Evolutionary conservation across 2,797 vertebrate species (phyloP).

Genomic region (Onychomys arenicola): DNA sequence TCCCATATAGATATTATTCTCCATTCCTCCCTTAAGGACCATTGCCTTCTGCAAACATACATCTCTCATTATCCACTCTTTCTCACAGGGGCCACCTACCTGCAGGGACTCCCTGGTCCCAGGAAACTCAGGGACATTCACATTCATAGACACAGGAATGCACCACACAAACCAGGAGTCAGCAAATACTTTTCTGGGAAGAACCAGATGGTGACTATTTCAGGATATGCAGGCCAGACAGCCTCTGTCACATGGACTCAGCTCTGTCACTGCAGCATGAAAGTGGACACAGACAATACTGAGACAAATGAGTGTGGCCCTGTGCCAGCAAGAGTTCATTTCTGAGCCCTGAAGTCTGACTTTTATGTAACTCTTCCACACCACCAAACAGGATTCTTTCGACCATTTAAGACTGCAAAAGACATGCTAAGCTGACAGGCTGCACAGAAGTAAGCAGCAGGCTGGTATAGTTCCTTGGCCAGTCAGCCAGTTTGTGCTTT

Average conservation of each 20-base stretch:
- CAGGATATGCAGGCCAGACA: not conserved
- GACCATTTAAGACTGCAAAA: slow-evolving; percentile 15
- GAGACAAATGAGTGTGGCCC: not conserved
- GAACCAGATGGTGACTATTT: not conserved
- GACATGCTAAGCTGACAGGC: not conserved
- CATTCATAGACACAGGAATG: not conserved
- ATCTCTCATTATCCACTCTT: not conserved
- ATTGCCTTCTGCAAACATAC: not conserved
- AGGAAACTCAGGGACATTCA: not conserved
- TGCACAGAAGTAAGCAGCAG: not conserved
- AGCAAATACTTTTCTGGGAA: slow-evolving; percentile 13
- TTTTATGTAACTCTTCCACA: not conserved
- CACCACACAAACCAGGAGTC: not conserved
- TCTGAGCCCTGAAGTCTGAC: not conserved
- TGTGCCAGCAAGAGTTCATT: not conserved
- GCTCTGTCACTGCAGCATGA: not conserved
- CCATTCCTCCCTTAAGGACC: not conserved
- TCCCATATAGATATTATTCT: not conserved
- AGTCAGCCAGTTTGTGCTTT: not conserved
- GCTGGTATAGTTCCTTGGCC: not conserved
- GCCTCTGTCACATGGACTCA: not conserved
- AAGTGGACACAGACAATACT: not conserved
- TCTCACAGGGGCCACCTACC: rapidly evolving
- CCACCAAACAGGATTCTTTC: not conserved
- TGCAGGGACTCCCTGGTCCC: not conserved